Evolutionary conservation across 1,140 invertebrate species (phyloP).

Genomic region (Drosophila lowei): DNA sequence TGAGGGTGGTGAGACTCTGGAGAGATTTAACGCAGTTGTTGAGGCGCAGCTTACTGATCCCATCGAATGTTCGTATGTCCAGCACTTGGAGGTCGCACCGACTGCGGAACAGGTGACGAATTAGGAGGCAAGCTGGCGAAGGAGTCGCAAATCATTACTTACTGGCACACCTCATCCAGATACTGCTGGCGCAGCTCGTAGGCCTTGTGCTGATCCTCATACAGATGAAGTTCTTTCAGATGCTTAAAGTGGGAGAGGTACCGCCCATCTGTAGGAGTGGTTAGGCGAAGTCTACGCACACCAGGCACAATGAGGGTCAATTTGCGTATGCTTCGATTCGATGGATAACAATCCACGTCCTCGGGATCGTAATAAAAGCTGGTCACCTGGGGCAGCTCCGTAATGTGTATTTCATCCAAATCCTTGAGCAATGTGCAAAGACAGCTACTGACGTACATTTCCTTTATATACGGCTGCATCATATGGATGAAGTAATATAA

Average conservation of each 20-base stretch:
- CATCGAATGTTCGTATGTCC: slow-evolving; percentile 69
- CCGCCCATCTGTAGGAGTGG: slow-evolving; percentile 67
- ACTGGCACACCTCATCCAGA: slow-evolving; percentile 67
- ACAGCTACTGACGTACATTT: slow-evolving; percentile 58
- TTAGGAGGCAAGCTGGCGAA: background rate
- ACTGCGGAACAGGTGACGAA: slow-evolving; percentile 16
- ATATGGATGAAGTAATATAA: slow-evolving; percentile 59
- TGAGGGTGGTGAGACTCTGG: slow-evolving; percentile 54
- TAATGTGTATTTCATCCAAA: slow-evolving; percentile 65
- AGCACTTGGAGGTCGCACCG: slow-evolving; percentile 54
- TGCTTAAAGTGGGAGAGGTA: slow-evolving; percentile 58
- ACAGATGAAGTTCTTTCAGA: slow-evolving; percentile 65
- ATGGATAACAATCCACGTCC: slow-evolving; percentile 71
- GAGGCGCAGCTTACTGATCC: slow-evolving; percentile 59
- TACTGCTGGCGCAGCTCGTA: slow-evolving; percentile 68
- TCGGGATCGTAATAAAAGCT: slow-evolving; percentile 65
- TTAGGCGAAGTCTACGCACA: slow-evolving; percentile 54
- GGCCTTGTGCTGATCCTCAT: slow-evolving; percentile 70
- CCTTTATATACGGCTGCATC: slow-evolving; percentile 49
- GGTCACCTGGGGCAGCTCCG: slow-evolving; percentile 52
- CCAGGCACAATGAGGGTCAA: slow-evolving; percentile 65
- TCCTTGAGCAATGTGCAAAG: slow-evolving; percentile 63
- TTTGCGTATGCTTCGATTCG: slow-evolving; percentile 61
- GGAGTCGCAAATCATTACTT: slow-evolving; percentile 6
- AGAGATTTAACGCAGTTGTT: slow-evolving; percentile 55